Evolutionary conservation across 2,113 vertebrate species (phyloP).

Genomic region (Gymnobelideus leadbeateri): DNA sequence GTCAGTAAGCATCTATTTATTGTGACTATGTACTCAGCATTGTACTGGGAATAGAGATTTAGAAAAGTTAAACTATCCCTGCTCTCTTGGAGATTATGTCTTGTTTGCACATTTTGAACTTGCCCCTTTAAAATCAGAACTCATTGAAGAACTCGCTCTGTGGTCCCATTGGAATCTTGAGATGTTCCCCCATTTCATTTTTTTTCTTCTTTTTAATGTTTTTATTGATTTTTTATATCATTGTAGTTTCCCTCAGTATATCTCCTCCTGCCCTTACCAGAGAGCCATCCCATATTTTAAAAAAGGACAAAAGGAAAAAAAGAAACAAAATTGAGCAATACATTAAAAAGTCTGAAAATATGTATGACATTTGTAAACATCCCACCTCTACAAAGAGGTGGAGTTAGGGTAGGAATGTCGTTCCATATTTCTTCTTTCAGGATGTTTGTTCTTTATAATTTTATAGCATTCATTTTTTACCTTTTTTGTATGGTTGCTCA

Average conservation of each 20-base stretch:
- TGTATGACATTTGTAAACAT: not conserved
- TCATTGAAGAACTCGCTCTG: not conserved
- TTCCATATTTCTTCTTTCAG: not conserved
- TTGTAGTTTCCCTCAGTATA: not conserved
- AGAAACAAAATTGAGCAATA: not conserved
- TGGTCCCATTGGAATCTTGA: not conserved
- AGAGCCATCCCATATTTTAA: not conserved
- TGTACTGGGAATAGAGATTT: not conserved
- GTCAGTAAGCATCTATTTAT: not conserved
- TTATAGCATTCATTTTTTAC: not conserved
- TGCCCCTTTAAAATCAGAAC: not conserved
- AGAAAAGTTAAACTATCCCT: not conserved
- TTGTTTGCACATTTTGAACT: not conserved
- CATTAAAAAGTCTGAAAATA: not conserved
- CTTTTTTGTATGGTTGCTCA: not conserved
- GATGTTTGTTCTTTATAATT: not conserved
- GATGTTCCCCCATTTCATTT: not conserved
- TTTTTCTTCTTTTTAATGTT: not conserved
- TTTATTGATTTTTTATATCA: not conserved
- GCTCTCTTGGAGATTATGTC: not conserved
- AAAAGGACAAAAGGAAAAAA: not conserved
- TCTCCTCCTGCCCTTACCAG: not conserved
- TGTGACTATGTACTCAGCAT: not conserved
- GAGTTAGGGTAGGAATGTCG: not conserved
- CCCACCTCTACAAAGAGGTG: not conserved